These are phyloP conservation scores for Epinotia ramella DNA, from an alignment of 2,888 invertebrate genomes.

Conservation along the genomic window DNA sequence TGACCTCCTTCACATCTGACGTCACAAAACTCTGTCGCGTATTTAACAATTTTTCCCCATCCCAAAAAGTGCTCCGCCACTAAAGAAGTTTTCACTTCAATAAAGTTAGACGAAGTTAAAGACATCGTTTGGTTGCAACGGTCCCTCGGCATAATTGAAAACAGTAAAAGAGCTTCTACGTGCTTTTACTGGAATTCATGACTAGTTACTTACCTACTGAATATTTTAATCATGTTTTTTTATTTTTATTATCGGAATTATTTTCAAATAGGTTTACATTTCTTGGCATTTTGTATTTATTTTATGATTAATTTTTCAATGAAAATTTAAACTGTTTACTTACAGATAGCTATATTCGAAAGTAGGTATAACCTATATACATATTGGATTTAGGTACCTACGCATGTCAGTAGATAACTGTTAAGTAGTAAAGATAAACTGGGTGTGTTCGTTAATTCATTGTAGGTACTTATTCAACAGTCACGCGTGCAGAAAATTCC, in stretches of 20 bases:
- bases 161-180: background rate
- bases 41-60: no score
- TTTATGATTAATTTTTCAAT: background rate
- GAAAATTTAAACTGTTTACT: background rate
- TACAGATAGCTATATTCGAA: background rate
- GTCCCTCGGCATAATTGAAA: background rate
- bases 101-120: no score
- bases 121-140: no score
- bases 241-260: no score
- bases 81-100: no score
- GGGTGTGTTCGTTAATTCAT: conserved; percentile 7
- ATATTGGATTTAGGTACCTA: conserved; percentile 5
- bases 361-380: conserved; percentile 22
- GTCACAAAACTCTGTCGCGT: no score
- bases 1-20: no score
- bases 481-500: conserved; percentile 5
- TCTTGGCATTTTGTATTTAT: background rate
- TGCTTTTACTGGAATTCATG: no score
- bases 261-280: background rate
- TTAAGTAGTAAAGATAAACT: background rate
- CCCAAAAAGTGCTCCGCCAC: no score
- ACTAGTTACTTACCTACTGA: no score
- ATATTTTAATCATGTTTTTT: no score
- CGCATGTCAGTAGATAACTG: background rate
- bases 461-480: conserved; percentile 3